phyloP scores from a whole-genome alignment of 2,797 vertebrate genomes.

The Poeciliopsis turneri region DNA sequence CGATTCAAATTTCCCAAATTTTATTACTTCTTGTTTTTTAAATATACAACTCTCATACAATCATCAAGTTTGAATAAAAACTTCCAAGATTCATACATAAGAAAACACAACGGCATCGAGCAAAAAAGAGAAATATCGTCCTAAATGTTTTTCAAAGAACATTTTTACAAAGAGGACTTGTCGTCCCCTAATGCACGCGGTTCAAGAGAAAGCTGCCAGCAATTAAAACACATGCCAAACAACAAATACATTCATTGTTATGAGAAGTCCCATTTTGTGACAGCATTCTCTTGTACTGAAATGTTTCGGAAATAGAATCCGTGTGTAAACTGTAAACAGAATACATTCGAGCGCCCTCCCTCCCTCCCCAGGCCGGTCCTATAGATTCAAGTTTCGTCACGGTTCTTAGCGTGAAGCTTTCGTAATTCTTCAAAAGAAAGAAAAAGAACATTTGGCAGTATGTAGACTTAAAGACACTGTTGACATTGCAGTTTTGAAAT shows the following conservation, averaged over 20 bases:
- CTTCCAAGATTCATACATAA: constrained; percentile 75
- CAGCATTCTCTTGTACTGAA: constrained; percentile 66
- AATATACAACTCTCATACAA: constrained; percentile 80
- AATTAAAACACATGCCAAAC: constrained; percentile 66
- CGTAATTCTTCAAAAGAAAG: constrained; percentile 44
- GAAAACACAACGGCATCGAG: constrained; percentile 63
- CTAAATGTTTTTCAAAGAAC: constrained; percentile 13
- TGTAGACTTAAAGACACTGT: constrained; percentile 59
- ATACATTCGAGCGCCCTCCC: constrained; percentile 79
- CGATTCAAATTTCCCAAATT: constrained; percentile 57
- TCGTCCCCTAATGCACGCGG: constrained; percentile 31
- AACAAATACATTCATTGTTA: constrained; percentile 81
- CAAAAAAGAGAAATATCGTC: constrained; percentile 46
- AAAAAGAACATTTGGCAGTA: constrained; percentile 75
- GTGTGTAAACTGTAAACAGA: constrained; percentile 75
- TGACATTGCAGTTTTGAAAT: constrained; percentile 33
- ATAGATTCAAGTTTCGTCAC: constrained; percentile 67
- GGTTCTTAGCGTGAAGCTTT: constrained; percentile 36
- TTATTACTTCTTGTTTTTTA: constrained; percentile 68
- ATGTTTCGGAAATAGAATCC: constrained; percentile 68
- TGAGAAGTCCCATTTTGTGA: constrained; percentile 49
- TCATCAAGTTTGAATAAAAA: constrained; percentile 75
- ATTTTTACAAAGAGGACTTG: constrained; percentile 19
- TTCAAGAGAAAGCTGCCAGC: constrained; percentile 59
- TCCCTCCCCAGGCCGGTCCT: constrained; percentile 5